phyloP scores from a whole-genome alignment of 2,797 vertebrate species.

The Setipinna tenuifilis region DNA sequence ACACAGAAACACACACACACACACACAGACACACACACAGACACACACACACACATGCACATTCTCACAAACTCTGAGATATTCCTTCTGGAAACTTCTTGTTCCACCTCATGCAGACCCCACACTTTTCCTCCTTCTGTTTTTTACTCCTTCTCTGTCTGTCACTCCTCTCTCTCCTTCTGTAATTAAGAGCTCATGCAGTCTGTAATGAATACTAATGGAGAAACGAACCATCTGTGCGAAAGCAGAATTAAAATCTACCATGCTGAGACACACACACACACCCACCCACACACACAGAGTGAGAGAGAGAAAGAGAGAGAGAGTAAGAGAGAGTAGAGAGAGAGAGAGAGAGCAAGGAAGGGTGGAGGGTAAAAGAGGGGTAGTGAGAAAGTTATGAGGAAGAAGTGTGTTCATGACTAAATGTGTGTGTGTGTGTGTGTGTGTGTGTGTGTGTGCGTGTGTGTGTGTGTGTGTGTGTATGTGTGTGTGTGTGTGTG shows the following conservation, averaged over 20 bases:
- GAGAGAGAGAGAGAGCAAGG: slow-evolving; percentile 61
- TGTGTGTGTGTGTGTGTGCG: not conserved
- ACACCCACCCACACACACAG: slow-evolving; percentile 68
- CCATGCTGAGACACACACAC: slow-evolving; percentile 81
- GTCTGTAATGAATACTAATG: slow-evolving; percentile 90
- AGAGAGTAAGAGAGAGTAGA: slow-evolving; percentile 43
- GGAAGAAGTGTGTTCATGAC: not conserved
- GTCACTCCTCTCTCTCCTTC: slow-evolving; percentile 68
- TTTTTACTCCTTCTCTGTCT: slow-evolving; percentile 78
- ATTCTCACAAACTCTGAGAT: not conserved
- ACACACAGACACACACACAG: too few species aligned
- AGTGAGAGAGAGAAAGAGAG: slow-evolving; percentile 64
- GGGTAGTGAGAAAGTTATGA: not conserved
- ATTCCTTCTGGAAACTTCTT: not conserved
- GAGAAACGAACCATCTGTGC: slow-evolving; percentile 82
- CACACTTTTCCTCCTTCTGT: not conserved
- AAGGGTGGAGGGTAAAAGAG: slow-evolving; percentile 34
- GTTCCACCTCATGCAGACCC: not conserved
- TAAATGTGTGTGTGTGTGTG: not conserved
- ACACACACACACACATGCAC: not conserved
- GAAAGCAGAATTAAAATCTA: slow-evolving; percentile 89
- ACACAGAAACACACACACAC: too few species aligned
- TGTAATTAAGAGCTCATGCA: slow-evolving; percentile 87
- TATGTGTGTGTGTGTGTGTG: not conserved
- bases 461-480: not conserved